Evolutionary conservation across 2,113 vertebrate genomes (phyloP).

Genomic region (Calypte anna): DNA sequence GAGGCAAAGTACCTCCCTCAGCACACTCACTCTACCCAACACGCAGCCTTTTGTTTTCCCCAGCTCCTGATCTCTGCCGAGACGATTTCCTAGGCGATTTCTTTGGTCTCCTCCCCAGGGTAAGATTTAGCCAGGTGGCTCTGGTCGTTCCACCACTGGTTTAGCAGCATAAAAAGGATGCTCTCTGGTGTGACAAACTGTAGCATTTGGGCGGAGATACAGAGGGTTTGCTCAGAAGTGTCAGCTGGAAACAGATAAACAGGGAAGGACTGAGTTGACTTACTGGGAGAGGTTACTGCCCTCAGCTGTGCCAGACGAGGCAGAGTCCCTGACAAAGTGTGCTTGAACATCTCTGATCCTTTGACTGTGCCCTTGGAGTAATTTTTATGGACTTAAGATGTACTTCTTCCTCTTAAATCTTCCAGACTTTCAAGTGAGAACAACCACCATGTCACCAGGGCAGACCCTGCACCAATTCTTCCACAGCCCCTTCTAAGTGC

Average conservation of each 20-base stretch:
- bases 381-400: neutral
- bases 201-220: neutral
- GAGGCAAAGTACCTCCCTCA: slow-evolving; percentile 13
- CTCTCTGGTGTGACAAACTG: neutral
- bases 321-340: rapidly evolving
- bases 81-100: neutral
- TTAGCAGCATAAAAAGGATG: neutral
- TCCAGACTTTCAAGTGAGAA: neutral
- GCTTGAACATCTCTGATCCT: neutral
- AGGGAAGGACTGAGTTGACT: neutral
- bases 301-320: rapidly evolving
- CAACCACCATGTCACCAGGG: rapidly evolving
- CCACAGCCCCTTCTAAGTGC: neutral
- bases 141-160: neutral
- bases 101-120: neutral
- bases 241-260: neutral
- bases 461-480: neutral
- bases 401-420: neutral
- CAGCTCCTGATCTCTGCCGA: neutral
- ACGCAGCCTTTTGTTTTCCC: neutral
- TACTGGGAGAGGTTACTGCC: neutral
- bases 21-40: neutral
- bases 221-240: neutral
- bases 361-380: neutral
- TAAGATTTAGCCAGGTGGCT: neutral